A percentile compares a stretch with the other conserved stretches of the same genome.
Evolutionary conservation across 30 jellyfish, hydroid and myxozoan genomes (phyloP).

Genomic region (Hydra vulgaris): DNA sequence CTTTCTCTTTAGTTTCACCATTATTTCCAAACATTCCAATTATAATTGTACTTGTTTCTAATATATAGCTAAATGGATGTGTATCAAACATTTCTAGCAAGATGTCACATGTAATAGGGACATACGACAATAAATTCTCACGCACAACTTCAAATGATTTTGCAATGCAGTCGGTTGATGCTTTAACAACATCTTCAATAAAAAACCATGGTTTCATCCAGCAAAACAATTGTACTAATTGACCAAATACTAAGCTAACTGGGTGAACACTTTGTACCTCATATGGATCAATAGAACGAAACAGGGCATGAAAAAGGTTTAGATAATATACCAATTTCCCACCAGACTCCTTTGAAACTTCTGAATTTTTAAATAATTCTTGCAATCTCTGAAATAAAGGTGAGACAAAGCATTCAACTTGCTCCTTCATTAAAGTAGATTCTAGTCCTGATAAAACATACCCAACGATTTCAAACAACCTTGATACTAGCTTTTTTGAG

Average conservation of each 20-base stretch:
- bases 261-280: slow-evolving; percentile 41
- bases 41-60: slow-evolving; percentile 46
- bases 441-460: slow-evolving; percentile 46
- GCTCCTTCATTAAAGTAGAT: slow-evolving; percentile 26
- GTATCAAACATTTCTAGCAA: slow-evolving; percentile 28
- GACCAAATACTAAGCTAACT: slow-evolving; percentile 18
- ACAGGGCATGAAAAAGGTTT: slow-evolving; percentile 40
- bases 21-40: slow-evolving; percentile 66
- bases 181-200: slow-evolving; percentile 34
- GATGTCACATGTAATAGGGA: slow-evolving; percentile 31
- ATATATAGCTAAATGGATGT: slow-evolving; percentile 34
- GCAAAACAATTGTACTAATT: slow-evolving; percentile 22
- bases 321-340: slow-evolving; percentile 38
- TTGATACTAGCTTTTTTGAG: slow-evolving; percentile 25
- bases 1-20: slow-evolving; percentile 4
- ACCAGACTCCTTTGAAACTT: slow-evolving; percentile 33
- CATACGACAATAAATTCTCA: slow-evolving; percentile 45
- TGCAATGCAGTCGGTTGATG: slow-evolving; percentile 33
- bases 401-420: slow-evolving; percentile 23
- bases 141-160: slow-evolving; percentile 64
- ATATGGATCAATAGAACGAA: slow-evolving; percentile 64
- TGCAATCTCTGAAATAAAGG: slow-evolving; percentile 33
- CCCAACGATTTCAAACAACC: slow-evolving; percentile 68
- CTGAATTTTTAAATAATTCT: slow-evolving; percentile 23
- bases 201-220: slow-evolving; percentile 4